Conservation (phyloP, 2,113 vertebrate species). For the Grallaria varia region DNA sequence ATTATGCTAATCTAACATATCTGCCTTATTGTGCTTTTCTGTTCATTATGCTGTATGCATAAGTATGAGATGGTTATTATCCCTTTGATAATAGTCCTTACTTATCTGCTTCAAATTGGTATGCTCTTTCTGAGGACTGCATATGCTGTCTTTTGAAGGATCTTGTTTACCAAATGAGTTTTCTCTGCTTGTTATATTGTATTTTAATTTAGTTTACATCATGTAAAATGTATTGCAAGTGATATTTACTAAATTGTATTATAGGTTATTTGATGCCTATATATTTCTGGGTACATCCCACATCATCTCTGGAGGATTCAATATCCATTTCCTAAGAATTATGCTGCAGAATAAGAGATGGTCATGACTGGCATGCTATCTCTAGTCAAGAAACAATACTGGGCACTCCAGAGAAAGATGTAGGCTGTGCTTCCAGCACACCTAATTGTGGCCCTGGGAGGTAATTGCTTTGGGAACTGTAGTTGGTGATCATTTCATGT, state of each 20-base stretch:
- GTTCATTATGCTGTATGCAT: conserved; percentile 67
- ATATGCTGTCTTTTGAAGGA: conserved; percentile 49
- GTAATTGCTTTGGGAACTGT: not conserved
- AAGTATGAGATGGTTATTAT: conserved; percentile 71
- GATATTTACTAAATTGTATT: conserved; percentile 36
- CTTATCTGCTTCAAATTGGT: conserved; percentile 69
- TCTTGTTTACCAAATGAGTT: conserved; percentile 58
- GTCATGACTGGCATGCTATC: not conserved
- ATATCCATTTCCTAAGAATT: not conserved
- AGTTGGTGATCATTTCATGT: not conserved
- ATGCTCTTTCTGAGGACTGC: conserved; percentile 39
- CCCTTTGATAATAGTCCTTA: conserved; percentile 66
- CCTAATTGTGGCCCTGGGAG: not conserved
- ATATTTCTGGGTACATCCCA: not conserved
- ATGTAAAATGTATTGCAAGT: conserved; percentile 42
- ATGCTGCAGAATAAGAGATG: not conserved
- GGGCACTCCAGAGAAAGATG: not conserved
- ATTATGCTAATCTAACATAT: conserved; percentile 74
- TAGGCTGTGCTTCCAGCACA: not conserved
- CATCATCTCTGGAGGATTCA: not conserved
- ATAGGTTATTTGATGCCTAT: not conserved
- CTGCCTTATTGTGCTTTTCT: conserved; percentile 68
- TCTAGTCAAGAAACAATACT: not conserved
- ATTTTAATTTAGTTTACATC: conserved; percentile 61
- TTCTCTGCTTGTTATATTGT: conserved; percentile 15